phyloP scores from a whole-genome alignment of 2,113 vertebrate genomes.

The Haplochromis vanheusdeni region DNA sequence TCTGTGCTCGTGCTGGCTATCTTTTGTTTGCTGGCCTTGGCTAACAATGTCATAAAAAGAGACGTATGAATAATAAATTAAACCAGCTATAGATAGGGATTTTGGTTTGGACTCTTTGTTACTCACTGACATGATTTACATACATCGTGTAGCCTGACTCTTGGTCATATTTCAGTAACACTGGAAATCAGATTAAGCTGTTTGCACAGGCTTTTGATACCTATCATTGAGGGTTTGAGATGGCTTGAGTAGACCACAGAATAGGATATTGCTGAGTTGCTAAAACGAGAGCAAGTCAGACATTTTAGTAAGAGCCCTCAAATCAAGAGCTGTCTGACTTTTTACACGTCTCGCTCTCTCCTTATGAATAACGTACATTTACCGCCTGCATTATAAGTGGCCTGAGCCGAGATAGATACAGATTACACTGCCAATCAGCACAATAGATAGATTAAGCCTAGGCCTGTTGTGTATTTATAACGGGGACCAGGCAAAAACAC shows the following conservation, averaged over 20 bases:
- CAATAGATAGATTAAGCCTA: neutral
- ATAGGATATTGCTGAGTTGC: neutral
- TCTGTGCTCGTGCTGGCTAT: neutral
- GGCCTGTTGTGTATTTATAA: neutral
- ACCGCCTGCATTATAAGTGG: neutral
- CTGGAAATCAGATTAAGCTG: neutral
- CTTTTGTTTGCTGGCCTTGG: constrained; percentile 25
- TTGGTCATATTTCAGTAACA: neutral
- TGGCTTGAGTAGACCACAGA: neutral
- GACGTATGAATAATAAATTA: constrained; percentile 57
- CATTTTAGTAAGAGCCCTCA: neutral
- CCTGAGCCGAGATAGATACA: neutral
- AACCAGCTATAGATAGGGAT: neutral
- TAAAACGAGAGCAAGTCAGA: neutral
- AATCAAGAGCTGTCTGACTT: neutral
- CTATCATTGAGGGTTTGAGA: neutral
- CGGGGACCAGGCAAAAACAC: neutral
- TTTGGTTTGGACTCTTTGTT: constrained; percentile 24
- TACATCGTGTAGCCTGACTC: neutral
- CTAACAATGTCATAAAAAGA: constrained; percentile 38
- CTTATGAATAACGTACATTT: neutral
- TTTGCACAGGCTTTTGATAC: neutral
- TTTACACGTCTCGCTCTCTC: neutral
- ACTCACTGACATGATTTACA: constrained; percentile 15
- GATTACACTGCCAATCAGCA: neutral